Conservation (phyloP, 2,888 invertebrate species). For the Caenorhabditis sp. region DNA sequence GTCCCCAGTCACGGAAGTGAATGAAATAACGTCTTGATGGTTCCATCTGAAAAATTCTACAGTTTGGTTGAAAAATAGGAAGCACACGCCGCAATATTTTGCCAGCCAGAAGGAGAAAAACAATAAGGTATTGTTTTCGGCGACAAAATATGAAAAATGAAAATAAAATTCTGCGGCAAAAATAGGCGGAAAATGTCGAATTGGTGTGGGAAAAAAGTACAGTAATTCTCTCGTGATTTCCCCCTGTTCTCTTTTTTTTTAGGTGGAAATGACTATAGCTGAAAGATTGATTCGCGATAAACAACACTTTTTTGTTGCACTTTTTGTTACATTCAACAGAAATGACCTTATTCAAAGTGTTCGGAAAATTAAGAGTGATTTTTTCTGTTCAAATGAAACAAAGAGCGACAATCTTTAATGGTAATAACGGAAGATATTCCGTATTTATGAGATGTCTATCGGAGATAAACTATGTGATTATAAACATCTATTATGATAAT, state of each 20-base stretch:
- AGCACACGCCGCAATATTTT: too few species aligned
- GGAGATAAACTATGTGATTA: not conserved
- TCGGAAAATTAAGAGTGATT: not conserved
- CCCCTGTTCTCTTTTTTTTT: too few species aligned
- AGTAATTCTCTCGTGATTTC: not conserved
- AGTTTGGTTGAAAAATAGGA: not conserved
- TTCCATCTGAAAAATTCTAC: slow-evolving; percentile 12
- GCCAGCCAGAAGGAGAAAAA: not conserved
- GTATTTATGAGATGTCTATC: not conserved
- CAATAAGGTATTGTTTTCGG: not conserved
- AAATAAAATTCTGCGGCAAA: not conserved
- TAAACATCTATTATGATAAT: too few species aligned
- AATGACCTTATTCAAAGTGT: not conserved
- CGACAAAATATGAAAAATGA: not conserved
- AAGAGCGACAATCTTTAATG: not conserved
- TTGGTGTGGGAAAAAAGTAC: not conserved
- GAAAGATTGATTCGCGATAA: not conserved
- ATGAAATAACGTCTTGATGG: not conserved
- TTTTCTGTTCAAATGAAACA: not conserved
- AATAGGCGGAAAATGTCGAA: not conserved
- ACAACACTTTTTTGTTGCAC: not conserved
- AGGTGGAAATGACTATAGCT: not conserved
- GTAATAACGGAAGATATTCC: not conserved
- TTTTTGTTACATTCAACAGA: not conserved
- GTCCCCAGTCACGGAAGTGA: slow-evolving; percentile 17